Evolutionary conservation across 2,888 invertebrate genomes (phyloP), one percentile per base, ranked within the genome.

Genomic region (Stenichneumon culpator): DNA sequence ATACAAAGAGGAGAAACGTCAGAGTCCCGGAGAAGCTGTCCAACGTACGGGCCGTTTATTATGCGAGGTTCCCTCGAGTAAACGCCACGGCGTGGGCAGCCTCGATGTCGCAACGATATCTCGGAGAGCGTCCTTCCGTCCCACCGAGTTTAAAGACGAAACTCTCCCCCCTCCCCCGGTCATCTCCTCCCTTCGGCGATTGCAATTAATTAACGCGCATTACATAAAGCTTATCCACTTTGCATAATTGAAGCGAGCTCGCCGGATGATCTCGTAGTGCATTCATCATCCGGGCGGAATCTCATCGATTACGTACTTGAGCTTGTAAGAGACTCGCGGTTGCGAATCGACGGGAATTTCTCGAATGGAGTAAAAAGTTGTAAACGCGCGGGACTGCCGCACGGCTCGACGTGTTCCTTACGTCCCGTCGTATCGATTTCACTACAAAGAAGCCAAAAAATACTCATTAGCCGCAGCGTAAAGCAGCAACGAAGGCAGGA

Each of bases 131-230:
- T 89, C 91, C 89, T 90, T 91, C 82, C 89, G 86, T 87, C 88
- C 87, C 87, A 88, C 87, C 84, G 75, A 70, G 72, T 32, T 87
- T 86, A 82, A 87, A 88, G 88, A 89, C 89, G 87, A 87, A 89
- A 88, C 88, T 87, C 39, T 22, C 70, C 32, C 52, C 63, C 63
- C 60, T 52, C 28, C 47, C 52, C 69, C 36, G 16, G 28, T 47
- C 22, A 16, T 28, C 67, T 50, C 65, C 47, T 22, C 70, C 74
- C 60, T 70, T 79, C 60, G 88, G 89, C 89, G 89, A 89, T 89
- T 89, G 89, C 89, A 90, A 90, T 91, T 91, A 91, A 92, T 92
- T 92, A 92, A 90, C 90, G 89, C 88, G 89, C 89, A 89, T 91
- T 91, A 91, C 90, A 90, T 90, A 90, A 90, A 90, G 83, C 79